Conservation (phyloP, 2,888 invertebrate genomes). For the Agrotis segetum region DNA sequence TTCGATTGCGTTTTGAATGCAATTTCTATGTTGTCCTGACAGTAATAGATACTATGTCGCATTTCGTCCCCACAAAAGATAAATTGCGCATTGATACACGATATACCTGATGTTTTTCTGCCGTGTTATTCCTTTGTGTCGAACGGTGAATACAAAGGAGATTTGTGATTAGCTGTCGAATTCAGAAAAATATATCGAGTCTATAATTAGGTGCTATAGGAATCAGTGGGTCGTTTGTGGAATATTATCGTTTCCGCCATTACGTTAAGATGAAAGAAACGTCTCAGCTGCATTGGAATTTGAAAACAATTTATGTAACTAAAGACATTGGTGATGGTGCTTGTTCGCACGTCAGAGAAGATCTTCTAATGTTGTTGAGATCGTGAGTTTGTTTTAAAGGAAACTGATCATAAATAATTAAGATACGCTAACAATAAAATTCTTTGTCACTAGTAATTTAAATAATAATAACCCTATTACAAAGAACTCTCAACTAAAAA, state of each 20-base stretch:
- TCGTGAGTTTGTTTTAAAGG: conserved; percentile 12
- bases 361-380: conserved; percentile 30
- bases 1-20: conserved; percentile 88
- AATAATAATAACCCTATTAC: no score
- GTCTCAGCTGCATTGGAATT: conserved; percentile 38
- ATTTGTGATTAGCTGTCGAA: conserved; percentile 77
- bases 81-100: conserved; percentile 87
- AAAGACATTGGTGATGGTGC: background rate
- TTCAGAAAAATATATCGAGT: conserved; percentile 62
- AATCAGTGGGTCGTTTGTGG: conserved; percentile 30
- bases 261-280: conserved; percentile 19
- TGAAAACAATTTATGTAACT: conserved; percentile 25
- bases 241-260: conserved; percentile 30
- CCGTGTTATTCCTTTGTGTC: conserved; percentile 70
- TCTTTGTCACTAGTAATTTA: no score
- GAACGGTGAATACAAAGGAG: conserved; percentile 74
- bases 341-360: background rate
- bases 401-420: background rate
- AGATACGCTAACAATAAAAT: no score
- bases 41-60: conserved; percentile 86
- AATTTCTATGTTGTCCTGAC: conserved; percentile 81
- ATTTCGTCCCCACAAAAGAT: conserved; percentile 82
- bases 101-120: conserved; percentile 87
- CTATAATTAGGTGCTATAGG: conserved; percentile 64
- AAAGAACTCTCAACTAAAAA: background rate